Percentiles rank a stretch among this genome's conserved stretches.
Evolutionary conservation across 2,888 invertebrate species (phyloP).

Genomic region (Polydrusus pterygomalis): DNA sequence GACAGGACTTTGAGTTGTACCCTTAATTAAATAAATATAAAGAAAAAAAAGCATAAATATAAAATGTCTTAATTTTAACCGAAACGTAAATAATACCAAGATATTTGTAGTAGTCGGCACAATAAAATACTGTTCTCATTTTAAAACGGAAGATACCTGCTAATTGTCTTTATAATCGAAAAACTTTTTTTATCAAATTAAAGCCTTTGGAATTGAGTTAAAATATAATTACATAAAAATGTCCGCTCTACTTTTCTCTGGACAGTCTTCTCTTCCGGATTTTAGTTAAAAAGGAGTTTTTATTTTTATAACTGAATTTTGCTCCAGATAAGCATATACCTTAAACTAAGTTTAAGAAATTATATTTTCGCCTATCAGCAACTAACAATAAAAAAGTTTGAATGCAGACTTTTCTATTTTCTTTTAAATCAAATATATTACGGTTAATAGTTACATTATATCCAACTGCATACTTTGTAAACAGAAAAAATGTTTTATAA

Average conservation of each 20-base stretch:
- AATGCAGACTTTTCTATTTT: background rate
- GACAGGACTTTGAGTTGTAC: too few species aligned
- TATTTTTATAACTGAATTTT: constrained; percentile 23
- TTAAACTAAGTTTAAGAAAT: constrained; percentile 10
- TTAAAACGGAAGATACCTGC: background rate
- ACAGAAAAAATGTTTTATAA: too few species aligned
- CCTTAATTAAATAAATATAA: too few species aligned
- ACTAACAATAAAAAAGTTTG: background rate
- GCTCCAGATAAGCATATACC: background rate
- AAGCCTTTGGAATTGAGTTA: constrained; percentile 7
- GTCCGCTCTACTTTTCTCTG: constrained; percentile 22
- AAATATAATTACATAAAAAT: constrained; percentile 32
- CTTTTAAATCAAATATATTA: background rate
- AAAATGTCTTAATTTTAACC: too few species aligned
- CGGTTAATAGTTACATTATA: too few species aligned
- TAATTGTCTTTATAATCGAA: constrained; percentile 14
- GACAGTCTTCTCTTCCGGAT: constrained; percentile 1
- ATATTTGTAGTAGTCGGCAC: background rate
- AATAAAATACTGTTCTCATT: background rate
- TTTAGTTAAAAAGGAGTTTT: constrained; percentile 5
- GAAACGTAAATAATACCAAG: too few species aligned
- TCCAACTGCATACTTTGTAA: too few species aligned
- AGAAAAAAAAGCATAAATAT: too few species aligned
- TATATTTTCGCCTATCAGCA: constrained; percentile 9
- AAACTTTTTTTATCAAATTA: constrained; percentile 22